A percentile compares a stretch with the other conserved stretches of the same genome.
These are phyloP conservation scores for Zosterops hypoxanthus DNA, from an alignment of 2,113 vertebrate species.

Conservation along the genomic window DNA sequence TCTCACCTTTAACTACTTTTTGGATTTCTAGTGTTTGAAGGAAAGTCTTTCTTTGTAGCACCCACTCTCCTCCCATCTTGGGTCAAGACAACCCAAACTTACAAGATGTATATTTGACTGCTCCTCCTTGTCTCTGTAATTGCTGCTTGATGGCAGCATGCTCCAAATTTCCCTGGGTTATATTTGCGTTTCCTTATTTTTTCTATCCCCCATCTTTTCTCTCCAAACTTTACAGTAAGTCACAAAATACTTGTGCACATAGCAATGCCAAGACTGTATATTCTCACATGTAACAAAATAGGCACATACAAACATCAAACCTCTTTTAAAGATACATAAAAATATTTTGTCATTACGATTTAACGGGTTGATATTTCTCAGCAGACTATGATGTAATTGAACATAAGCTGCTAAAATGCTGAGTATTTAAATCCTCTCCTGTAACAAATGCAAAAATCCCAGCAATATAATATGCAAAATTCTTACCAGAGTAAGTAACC, in stretches of 20 bases:
- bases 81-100: neutral
- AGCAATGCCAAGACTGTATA: neutral
- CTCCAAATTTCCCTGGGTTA: neutral
- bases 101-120: neutral
- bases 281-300: neutral
- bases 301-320: neutral
- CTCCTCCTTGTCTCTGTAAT: neutral
- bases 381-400: neutral
- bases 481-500: constrained; percentile 93
- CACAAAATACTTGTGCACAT: neutral
- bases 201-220: neutral
- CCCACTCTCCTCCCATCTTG: neutral
- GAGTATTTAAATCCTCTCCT: neutral
- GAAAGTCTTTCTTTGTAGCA: neutral
- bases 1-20: neutral
- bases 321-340: neutral
- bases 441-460: neutral
- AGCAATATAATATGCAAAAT: neutral
- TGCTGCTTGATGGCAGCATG: neutral
- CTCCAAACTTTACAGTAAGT: neutral
- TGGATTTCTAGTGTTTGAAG: neutral
- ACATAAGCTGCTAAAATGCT: neutral
- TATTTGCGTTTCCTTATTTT: neutral
- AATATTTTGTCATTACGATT: neutral
- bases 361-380: neutral